phyloP scores from a whole-genome alignment of 2,797 vertebrate species.

The Ctenopoma kingsleyae region DNA sequence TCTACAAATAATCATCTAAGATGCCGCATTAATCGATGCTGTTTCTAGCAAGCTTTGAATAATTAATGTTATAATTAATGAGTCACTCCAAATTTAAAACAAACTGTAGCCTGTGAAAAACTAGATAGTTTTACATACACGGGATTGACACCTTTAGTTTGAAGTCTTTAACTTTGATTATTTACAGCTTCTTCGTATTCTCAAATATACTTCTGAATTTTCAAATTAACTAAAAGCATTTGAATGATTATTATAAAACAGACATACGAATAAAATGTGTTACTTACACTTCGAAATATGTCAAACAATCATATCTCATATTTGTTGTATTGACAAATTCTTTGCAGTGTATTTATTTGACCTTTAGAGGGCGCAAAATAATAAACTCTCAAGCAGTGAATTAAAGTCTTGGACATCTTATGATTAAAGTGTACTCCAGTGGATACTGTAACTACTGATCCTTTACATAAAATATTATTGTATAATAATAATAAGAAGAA shows the following conservation, averaged over 20 bases:
- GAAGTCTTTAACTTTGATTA: neutral
- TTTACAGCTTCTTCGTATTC: neutral
- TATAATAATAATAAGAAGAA: neutral
- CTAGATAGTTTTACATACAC: neutral
- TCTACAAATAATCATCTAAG: neutral
- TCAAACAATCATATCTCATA: neutral
- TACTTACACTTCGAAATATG: neutral
- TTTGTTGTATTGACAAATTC: neutral
- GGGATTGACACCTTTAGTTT: neutral
- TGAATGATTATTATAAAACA: neutral
- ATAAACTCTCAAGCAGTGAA: slow-evolving; percentile 13
- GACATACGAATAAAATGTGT: rapidly evolving
- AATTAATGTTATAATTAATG: neutral
- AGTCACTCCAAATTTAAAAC: neutral
- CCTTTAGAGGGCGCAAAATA: slow-evolving; percentile 67
- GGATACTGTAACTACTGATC: neutral
- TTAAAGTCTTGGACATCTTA: neutral
- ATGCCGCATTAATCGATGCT: neutral
- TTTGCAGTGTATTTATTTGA: slow-evolving; percentile 30
- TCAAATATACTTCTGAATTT: neutral
- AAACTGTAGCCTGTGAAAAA: too few species aligned
- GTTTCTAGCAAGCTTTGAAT: neutral
- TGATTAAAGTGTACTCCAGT: neutral
- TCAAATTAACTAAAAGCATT: neutral
- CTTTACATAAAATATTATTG: neutral